A percentile compares a stretch with the other conserved stretches of the same genome.
These are phyloP conservation scores for Scaptomyza hsui DNA, from an alignment of 1,140 invertebrate genomes.

Conservation along the genomic window DNA sequence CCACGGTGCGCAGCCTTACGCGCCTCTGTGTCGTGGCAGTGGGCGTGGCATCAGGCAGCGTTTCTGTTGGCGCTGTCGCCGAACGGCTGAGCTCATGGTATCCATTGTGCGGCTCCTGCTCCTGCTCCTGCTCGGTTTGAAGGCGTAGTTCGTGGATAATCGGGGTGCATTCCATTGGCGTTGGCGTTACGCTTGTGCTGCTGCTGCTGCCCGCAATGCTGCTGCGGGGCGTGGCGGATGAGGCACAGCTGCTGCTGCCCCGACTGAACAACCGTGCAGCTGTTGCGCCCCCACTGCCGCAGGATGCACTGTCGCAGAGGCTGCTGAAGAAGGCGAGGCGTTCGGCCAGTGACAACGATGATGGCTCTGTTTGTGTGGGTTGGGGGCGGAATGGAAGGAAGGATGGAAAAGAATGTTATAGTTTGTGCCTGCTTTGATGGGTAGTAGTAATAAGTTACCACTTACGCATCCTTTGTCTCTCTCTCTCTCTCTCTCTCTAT, in stretches of 20 bases:
- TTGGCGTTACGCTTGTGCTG: conserved; percentile 66
- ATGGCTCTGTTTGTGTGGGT: conserved; percentile 61
- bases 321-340: conserved; percentile 78
- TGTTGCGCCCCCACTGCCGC: conserved; percentile 31
- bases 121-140: conserved; percentile 8
- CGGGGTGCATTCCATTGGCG: conserved; percentile 64
- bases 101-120: conserved; percentile 23
- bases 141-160: conserved; percentile 30
- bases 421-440: background rate
- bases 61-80: conserved; percentile 48
- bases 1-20: conserved; percentile 65
- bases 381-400: background rate
- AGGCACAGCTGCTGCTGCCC: conserved; percentile 54
- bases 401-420: background rate
- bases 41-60: conserved; percentile 6
- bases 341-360: conserved; percentile 77
- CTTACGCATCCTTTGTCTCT: conserved; percentile 65
- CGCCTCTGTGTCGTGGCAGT: conserved; percentile 20
- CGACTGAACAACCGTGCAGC: conserved; percentile 42
- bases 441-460: conserved; percentile 1
- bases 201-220: conserved; percentile 62
- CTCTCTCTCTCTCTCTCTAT: conserved; percentile 44
- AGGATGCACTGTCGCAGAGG: conserved; percentile 50
- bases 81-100: conserved; percentile 51
- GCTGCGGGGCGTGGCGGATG: conserved; percentile 47